Base-by-base conservation (phyloP, 2,797 vertebrate species). In the Helicolenus hilgendorfi region DNA sequence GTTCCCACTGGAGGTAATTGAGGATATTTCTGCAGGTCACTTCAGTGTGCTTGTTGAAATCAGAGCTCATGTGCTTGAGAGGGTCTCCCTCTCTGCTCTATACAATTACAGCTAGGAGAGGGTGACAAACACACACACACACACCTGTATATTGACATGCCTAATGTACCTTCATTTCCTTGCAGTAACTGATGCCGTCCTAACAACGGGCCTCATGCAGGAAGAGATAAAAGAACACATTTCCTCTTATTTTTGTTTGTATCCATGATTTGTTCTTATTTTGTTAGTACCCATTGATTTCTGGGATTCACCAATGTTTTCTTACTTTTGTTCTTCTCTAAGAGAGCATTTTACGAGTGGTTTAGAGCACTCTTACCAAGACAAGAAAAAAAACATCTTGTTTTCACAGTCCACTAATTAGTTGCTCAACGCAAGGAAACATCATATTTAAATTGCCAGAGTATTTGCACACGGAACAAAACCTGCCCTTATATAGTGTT, bases 11-110 rank as follows among this genome's bases (percentile, higher is more conserved):
- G 4, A 77, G 58, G 77, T 59, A 62, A 70, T 18, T 15, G 70
- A 41, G 36, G 41, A 72, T 63, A 53, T 76, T 60, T 74, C 45
- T 45, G 55, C 79, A 58, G 77, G 65, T 83, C 82, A 62, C 53
- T 81, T 73, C 60, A 72, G 11, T 15, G 55, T 22, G 56, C 72
- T 70, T 58, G 69, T 75, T 85, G 71, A 87, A 91, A 78, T 84
- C 35, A 72, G 45, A 79, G 68, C 38, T 78, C 22, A 53, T 74
- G 63, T 3, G 53, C 35, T 26, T 60, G 36, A 88, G 67, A 63
- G 59, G 76, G 63, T 35, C 69, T 36, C 68, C 59, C 2, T 72
- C 35, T 65, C 64, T 36, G 33, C 26, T 83, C 78, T 75, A 38
- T 33, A 18, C 60, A 83, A 86, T 81, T 84, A 83, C 79, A 85